Percentiles rank a stretch among this genome's conserved stretches.
Evolutionary conservation across 2,113 vertebrate species (phyloP).

Genomic region (Oryzias woworae): DNA sequence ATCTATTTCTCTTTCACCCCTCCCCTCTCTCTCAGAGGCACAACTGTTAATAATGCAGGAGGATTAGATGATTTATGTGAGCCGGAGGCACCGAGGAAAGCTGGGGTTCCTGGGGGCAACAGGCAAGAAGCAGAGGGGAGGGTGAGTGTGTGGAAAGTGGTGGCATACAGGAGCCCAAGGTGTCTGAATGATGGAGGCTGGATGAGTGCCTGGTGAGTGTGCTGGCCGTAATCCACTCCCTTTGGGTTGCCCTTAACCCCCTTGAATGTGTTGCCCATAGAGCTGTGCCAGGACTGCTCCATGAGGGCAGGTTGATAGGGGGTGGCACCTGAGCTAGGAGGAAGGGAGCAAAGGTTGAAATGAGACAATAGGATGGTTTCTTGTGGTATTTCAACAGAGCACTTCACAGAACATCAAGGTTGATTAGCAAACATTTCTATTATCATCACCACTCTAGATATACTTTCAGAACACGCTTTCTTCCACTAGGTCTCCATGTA

Average conservation of each 20-base stretch:
- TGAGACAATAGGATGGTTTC: constrained; percentile 2
- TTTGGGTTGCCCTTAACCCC: constrained; percentile 12
- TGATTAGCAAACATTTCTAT: too few species aligned
- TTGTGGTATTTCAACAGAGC: constrained; percentile 16
- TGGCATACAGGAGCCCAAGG: constrained; percentile 44
- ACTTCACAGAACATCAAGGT: background rate
- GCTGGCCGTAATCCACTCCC: constrained; percentile 32
- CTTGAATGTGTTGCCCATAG: constrained; percentile 18
- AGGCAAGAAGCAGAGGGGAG: constrained; percentile 35
- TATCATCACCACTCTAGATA: too few species aligned
- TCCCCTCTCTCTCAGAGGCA: constrained; percentile 46
- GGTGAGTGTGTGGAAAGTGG: constrained; percentile 34
- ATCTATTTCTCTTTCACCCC: constrained; percentile 32
- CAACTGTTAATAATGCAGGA: constrained; percentile 74
- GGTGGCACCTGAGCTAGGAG: constrained; percentile 30
- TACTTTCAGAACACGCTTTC: too few species aligned
- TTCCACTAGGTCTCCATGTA: too few species aligned
- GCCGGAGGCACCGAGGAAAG: constrained; percentile 54
- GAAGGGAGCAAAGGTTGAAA: constrained; percentile 4
- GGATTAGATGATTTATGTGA: constrained; percentile 73
- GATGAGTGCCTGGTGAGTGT: constrained; percentile 50
- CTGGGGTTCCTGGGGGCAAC: constrained; percentile 58
- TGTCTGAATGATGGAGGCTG: constrained; percentile 53
- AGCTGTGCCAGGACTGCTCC: constrained; percentile 41
- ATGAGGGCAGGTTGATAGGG: constrained; percentile 42